A percentile compares a stretch with the other conserved stretches of the same genome.
Evolutionary conservation across 2,797 vertebrate species (phyloP).

Genomic region (Steatocranus sp.): DNA sequence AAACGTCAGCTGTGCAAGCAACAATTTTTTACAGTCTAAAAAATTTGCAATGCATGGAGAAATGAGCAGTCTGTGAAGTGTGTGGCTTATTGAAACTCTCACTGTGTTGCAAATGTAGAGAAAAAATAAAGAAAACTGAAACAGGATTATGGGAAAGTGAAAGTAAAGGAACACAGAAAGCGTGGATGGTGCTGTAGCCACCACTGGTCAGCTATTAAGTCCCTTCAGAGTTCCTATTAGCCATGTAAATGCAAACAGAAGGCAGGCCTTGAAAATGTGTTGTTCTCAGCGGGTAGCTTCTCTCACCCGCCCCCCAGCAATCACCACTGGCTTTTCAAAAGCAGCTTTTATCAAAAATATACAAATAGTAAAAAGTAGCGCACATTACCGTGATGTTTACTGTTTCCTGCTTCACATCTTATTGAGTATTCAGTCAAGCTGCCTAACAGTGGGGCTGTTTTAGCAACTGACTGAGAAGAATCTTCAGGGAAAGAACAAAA

Average conservation of each 20-base stretch:
- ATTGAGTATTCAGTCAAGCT: not conserved
- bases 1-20: not conserved
- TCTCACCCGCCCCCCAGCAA: not conserved
- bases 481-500: not conserved
- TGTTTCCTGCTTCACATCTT: not conserved
- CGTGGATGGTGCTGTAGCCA: not conserved
- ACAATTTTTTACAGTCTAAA: not conserved
- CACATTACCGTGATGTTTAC: not conserved
- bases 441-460: not conserved
- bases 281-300: not conserved
- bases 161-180: not conserved
- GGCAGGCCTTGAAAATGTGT: not conserved
- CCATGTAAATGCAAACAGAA: not conserved
- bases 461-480: not conserved
- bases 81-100: not conserved
- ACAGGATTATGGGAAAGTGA: not conserved
- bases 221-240: not conserved
- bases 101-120: not conserved
- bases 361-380: not conserved
- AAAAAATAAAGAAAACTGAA: not conserved
- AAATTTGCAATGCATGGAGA: not conserved
- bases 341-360: not conserved
- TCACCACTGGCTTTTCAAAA: not conserved
- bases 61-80: not conserved
- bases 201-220: not conserved